These are phyloP conservation scores for Ivindomyrus marchei DNA, from an alignment of 2,113 vertebrate species.

Conservation along the genomic window DNA sequence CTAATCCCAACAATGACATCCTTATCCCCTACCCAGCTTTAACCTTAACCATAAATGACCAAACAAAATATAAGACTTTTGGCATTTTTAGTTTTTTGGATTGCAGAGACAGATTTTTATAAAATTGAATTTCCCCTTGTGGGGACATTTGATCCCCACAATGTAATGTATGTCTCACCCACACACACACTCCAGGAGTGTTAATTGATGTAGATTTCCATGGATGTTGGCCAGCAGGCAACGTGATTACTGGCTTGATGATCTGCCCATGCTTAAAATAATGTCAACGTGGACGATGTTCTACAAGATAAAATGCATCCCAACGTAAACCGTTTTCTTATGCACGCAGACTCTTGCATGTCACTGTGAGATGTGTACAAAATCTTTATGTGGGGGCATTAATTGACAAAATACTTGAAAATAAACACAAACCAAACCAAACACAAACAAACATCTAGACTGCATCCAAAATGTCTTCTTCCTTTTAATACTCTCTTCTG, in stretches of 20 bases:
- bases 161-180: too few species aligned
- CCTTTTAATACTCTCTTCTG: neutral
- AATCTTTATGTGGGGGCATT: neutral
- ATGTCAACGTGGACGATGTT: neutral
- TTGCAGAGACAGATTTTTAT: too few species aligned
- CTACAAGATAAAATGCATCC: neutral
- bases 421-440: neutral
- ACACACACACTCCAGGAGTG: neutral
- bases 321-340: neutral
- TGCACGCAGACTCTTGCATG: neutral
- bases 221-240: neutral
- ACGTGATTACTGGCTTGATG: neutral
- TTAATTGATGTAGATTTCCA: neutral
- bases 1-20: neutral
- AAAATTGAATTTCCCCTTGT: neutral
- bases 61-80: neutral
- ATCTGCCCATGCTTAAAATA: neutral
- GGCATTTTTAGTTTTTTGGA: too few species aligned
- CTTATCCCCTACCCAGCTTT: neutral
- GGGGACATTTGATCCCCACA: neutral
- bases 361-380: neutral
- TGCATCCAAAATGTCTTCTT: neutral
- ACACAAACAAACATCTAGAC: neutral
- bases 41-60: neutral
- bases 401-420: neutral